Evolutionary conservation across 53 echinoderm and acorn worm genomes (phyloP).

Genomic region (Hippasteria phrygiana): DNA sequence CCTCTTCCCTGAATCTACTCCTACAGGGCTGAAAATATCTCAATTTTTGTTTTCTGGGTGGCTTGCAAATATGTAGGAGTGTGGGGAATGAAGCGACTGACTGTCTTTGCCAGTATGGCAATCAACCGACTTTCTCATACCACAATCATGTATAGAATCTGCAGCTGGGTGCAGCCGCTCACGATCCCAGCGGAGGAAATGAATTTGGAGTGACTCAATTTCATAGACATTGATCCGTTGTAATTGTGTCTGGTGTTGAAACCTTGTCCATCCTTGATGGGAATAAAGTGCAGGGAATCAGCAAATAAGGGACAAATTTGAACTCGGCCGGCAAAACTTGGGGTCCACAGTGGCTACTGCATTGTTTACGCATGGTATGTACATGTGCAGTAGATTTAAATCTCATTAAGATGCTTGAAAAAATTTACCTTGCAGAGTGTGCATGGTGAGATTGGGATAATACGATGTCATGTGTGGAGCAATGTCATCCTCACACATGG

Average conservation of each 20-base stretch:
- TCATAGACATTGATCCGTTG: conserved; percentile 66
- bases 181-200: conserved; percentile 44
- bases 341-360: background rate
- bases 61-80: background rate
- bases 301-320: conserved; percentile 8
- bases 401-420: conserved; percentile 5
- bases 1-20: background rate
- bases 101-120: background rate
- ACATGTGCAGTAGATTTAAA: background rate
- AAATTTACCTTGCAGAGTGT: background rate
- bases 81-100: background rate
- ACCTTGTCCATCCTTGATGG: conserved; percentile 20
- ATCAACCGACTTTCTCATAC: background rate
- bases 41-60: background rate
- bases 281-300: conserved; percentile 20
- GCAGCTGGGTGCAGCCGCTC: conserved; percentile 26
- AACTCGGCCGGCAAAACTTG: background rate
- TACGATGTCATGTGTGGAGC: background rate
- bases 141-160: conserved; percentile 1
- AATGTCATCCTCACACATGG: conserved; percentile 7
- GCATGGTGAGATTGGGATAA: background rate
- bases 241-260: conserved; percentile 53
- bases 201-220: conserved; percentile 59
- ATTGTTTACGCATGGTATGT: background rate
- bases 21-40: background rate